phyloP scores from a whole-genome alignment of 2,113 vertebrate genomes.

The Nibea albiflora region DNA sequence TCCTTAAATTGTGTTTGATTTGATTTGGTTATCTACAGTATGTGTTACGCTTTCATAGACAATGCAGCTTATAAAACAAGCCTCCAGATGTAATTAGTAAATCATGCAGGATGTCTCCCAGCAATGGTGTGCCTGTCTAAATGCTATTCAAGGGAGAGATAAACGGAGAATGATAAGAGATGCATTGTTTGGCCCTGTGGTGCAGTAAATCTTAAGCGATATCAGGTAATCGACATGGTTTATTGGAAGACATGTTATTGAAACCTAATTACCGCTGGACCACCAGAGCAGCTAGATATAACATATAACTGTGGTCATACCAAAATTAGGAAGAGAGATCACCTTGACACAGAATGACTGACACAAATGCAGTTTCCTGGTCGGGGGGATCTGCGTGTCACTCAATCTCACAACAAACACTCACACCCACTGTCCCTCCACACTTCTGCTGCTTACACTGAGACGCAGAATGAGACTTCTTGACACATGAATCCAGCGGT shows the following conservation, averaged over 20 bases:
- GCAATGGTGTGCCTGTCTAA: slow-evolving; percentile 30
- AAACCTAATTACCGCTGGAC: slow-evolving; percentile 52
- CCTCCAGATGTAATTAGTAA: slow-evolving; percentile 32
- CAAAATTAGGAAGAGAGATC: slow-evolving; percentile 33
- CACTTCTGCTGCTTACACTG: slow-evolving; percentile 6
- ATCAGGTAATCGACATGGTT: slow-evolving; percentile 42
- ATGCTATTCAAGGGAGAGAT: slow-evolving; percentile 34
- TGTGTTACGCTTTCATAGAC: slow-evolving; percentile 12
- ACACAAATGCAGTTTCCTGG: slow-evolving; percentile 41
- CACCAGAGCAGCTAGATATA: slow-evolving; percentile 38
- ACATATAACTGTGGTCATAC: slow-evolving; percentile 21
- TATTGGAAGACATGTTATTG: slow-evolving; percentile 2
- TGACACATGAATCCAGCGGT: slow-evolving; percentile 48
- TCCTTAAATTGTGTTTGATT: slow-evolving; percentile 26
- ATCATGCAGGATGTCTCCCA: slow-evolving; percentile 17
- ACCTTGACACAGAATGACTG: slow-evolving; percentile 39
- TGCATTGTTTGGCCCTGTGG: slow-evolving; percentile 19
- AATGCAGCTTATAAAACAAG: background rate
- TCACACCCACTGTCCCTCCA: background rate
- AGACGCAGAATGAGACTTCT: slow-evolving; percentile 24
- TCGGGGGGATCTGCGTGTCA: slow-evolving; percentile 23
- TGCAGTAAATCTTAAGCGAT: slow-evolving; percentile 33
- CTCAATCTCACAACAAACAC: slow-evolving; percentile 52
- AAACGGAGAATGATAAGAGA: slow-evolving; percentile 44
- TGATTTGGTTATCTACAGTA: slow-evolving; percentile 43